Conservation (phyloP, 1,140 invertebrate genomes). For the Rhopalosiphum padi region DNA sequence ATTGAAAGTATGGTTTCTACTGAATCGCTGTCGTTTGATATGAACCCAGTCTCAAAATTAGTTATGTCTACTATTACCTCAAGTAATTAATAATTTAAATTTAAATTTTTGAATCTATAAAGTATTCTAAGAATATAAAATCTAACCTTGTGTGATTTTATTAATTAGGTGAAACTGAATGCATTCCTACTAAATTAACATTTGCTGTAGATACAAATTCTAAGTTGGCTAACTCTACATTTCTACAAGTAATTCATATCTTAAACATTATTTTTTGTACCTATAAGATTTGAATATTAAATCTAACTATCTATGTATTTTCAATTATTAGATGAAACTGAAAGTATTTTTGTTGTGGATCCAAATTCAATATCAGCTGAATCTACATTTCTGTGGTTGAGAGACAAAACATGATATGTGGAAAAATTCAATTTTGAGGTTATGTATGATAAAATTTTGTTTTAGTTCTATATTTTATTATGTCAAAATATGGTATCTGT, state of each 20-base stretch:
- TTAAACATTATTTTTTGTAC: too few species aligned
- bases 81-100: neutral
- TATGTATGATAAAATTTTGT: neutral
- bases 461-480: neutral
- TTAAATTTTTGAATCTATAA: neutral
- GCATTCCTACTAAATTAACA: too few species aligned
- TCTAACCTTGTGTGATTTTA: too few species aligned
- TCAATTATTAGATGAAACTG: slow-evolving; percentile 16
- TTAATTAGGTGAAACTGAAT: too few species aligned
- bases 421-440: neutral
- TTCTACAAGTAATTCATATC: too few species aligned
- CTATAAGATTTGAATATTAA: neutral
- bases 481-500: too few species aligned
- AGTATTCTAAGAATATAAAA: too few species aligned
- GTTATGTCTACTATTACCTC: neutral
- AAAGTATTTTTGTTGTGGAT: neutral
- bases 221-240: too few species aligned
- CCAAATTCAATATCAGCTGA: slow-evolving; percentile 11
- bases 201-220: too few species aligned
- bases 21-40: neutral
- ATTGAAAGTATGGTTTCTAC: too few species aligned
- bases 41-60: neutral
- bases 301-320: neutral
- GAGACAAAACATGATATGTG: slow-evolving; percentile 4
- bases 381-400: neutral